These are phyloP conservation scores for Papilio xuthus DNA, from an alignment of 1,140 invertebrate genomes.

Conservation along the genomic window DNA sequence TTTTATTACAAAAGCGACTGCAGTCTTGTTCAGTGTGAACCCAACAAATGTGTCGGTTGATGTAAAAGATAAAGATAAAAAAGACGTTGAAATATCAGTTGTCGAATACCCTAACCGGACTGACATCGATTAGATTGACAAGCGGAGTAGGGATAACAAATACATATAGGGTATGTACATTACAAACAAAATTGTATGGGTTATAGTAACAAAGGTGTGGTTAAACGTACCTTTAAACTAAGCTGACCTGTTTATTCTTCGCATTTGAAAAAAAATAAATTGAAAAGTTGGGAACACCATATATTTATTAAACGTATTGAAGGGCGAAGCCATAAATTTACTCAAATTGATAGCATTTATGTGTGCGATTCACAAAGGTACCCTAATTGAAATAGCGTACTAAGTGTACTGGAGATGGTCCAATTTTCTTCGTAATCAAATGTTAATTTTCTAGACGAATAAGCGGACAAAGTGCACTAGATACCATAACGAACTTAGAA, in stretches of 20 bases:
- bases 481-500: too few species aligned
- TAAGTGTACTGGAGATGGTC: too few species aligned
- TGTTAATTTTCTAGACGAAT: too few species aligned
- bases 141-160: neutral
- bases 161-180: neutral
- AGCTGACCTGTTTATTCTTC: neutral
- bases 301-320: conserved; percentile 69
- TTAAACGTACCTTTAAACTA: neutral
- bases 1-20: neutral
- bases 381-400: conserved; percentile 70
- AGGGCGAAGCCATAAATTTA: conserved; percentile 61
- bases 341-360: conserved; percentile 65
- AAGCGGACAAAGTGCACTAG: too few species aligned
- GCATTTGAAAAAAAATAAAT: neutral
- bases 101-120: neutral
- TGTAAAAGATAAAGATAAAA: too few species aligned
- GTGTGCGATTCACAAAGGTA: conserved; percentile 46
- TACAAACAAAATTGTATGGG: neutral
- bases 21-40: neutral
- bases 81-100: too few species aligned
- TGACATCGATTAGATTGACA: neutral
- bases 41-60: neutral
- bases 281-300: conserved; percentile 50
- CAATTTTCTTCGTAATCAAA: too few species aligned
- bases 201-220: neutral